phyloP scores from a whole-genome alignment of 1,140 invertebrate species.

The Hermatobates lingyangjiaoensis region DNA sequence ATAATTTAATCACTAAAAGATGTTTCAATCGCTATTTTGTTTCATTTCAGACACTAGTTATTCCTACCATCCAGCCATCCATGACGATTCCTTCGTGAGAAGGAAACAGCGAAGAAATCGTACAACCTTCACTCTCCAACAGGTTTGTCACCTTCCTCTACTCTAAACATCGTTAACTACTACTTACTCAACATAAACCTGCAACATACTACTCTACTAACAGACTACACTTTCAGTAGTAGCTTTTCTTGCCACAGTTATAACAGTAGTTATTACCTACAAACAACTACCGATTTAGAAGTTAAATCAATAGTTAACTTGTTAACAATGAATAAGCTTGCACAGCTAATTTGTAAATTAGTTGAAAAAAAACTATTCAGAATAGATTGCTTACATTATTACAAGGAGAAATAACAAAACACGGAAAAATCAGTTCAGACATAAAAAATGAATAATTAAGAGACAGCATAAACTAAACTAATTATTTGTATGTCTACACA shows the following conservation, averaged over 20 bases:
- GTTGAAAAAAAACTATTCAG: too few species aligned
- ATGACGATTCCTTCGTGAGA: constrained; percentile 90
- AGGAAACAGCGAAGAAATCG: constrained; percentile 87
- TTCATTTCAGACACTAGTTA: constrained; percentile 61
- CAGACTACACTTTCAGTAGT: not conserved
- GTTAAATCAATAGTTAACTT: too few species aligned
- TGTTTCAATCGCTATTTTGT: not conserved
- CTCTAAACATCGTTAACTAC: not conserved
- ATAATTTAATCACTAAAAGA: too few species aligned
- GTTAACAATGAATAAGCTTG: too few species aligned
- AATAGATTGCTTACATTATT: too few species aligned
- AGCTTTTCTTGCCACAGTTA: not conserved
- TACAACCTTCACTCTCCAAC: constrained; percentile 91
- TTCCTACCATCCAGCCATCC: constrained; percentile 79
- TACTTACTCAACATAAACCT: not conserved
- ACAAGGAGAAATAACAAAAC: too few species aligned
- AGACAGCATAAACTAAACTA: too few species aligned
- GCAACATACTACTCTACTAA: not conserved
- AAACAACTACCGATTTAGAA: not conserved
- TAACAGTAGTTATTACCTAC: not conserved
- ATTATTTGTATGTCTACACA: too few species aligned
- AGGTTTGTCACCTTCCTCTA: constrained; percentile 35
- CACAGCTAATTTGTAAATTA: too few species aligned
- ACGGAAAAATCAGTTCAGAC: too few species aligned
- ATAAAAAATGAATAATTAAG: too few species aligned